A percentile compares a stretch with the other conserved stretches of the same genome.
phyloP scores from a whole-genome alignment of 2,797 vertebrate genomes.

The Lithobates pipiens region DNA sequence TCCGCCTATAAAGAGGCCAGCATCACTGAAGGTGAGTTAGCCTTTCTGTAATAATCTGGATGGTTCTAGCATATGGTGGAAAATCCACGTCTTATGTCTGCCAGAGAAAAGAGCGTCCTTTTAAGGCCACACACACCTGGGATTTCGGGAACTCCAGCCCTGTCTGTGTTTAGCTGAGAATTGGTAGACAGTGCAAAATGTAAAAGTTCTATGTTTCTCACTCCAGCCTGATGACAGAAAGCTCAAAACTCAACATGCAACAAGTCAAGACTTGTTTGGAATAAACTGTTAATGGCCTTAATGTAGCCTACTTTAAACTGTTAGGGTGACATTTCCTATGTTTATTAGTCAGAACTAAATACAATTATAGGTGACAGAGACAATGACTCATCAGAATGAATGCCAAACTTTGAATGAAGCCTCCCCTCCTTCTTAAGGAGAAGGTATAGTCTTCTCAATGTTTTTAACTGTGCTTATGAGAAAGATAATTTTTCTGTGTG shows the following conservation, averaged over 20 bases:
- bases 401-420: not conserved
- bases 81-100: constrained; percentile 41
- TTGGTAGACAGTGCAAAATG: constrained; percentile 12
- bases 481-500: too few relatives aligned
- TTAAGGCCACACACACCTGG: constrained; percentile 41
- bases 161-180: constrained; percentile 14
- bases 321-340: not conserved
- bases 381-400: not conserved
- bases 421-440: too few relatives aligned
- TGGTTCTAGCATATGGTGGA: constrained; percentile 55
- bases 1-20: constrained; percentile 20
- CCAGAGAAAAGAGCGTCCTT: constrained; percentile 16
- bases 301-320: not conserved
- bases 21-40: constrained; percentile 25
- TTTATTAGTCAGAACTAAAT: not conserved
- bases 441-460: too few relatives aligned
- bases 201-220: constrained; percentile 5
- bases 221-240: not conserved
- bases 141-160: not conserved
- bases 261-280: not conserved
- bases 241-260: not conserved
- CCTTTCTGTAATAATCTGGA: constrained; percentile 47
- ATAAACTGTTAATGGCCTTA: not conserved
- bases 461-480: too few relatives aligned
- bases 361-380: not conserved